Evolutionary conservation across 2,797 vertebrate species (phyloP).

Genomic region (Megalops cyprinoides): DNA sequence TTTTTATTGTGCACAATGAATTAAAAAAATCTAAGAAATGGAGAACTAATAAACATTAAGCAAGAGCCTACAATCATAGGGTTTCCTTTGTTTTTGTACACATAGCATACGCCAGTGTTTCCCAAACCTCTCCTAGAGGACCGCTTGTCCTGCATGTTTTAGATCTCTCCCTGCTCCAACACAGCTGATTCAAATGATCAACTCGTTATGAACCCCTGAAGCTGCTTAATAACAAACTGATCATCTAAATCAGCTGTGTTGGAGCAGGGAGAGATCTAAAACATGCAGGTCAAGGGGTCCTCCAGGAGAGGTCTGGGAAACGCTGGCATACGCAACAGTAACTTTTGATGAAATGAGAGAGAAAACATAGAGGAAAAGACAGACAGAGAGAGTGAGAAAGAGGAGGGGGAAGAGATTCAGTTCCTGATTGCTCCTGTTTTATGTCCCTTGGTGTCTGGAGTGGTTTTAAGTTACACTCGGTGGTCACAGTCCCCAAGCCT

Average conservation of each 20-base stretch:
- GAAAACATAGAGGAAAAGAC: not conserved
- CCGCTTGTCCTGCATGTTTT: too few relatives aligned
- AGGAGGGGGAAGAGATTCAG: conserved; percentile 11
- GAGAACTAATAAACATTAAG: too few relatives aligned
- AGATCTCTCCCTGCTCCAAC: too few relatives aligned
- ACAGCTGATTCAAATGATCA: too few relatives aligned
- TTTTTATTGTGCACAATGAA: not conserved
- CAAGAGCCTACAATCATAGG: not conserved
- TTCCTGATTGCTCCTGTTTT: conserved; percentile 20
- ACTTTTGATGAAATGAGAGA: conserved; percentile 14
- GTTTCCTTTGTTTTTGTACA: not conserved
- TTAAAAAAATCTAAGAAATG: not conserved
- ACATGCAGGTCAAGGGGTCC: too few relatives aligned
- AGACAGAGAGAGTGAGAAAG: conserved; percentile 2
- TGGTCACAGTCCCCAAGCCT: not conserved
- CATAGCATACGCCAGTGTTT: not conserved
- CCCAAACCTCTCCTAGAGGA: too few relatives aligned
- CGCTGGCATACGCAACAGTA: conserved; percentile 6
- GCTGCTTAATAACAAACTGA: too few relatives aligned
- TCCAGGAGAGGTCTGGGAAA: too few relatives aligned
- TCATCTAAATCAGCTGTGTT: too few relatives aligned
- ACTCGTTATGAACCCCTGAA: too few relatives aligned
- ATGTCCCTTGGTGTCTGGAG: conserved; percentile 2
- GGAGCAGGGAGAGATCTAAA: too few relatives aligned
- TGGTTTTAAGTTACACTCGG: conserved; percentile 24